Evolutionary conservation across 2,113 vertebrate genomes (phyloP).

Genomic region (Pagrus major): DNA sequence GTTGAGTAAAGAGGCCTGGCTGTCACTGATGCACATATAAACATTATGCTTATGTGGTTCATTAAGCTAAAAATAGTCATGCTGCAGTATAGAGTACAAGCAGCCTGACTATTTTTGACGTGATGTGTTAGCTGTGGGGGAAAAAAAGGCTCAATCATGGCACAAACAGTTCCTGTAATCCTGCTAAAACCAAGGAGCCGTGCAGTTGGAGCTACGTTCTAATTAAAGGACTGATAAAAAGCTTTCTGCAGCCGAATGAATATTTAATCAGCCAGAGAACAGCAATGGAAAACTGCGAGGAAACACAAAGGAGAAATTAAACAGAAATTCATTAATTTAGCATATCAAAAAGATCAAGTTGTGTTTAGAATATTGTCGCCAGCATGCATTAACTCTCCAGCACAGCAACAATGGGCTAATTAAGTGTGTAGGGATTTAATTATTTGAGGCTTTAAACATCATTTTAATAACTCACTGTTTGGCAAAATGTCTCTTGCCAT

Average conservation of each 20-base stretch:
- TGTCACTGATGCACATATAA: slow-evolving; percentile 45
- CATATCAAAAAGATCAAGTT: slow-evolving; percentile 62
- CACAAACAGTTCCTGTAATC: slow-evolving; percentile 60
- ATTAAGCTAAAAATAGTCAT: slow-evolving; percentile 64
- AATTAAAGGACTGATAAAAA: slow-evolving; percentile 78
- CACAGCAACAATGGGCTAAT: slow-evolving; percentile 50
- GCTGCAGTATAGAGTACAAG: no score
- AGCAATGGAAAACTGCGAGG: slow-evolving; percentile 36
- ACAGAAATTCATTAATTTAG: slow-evolving; percentile 57
- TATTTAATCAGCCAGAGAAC: slow-evolving; percentile 74
- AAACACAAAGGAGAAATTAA: slow-evolving; percentile 69
- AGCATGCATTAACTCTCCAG: slow-evolving; percentile 34
- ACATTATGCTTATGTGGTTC: slow-evolving; percentile 44
- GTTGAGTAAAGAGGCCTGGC: slow-evolving; percentile 38
- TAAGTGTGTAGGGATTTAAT: slow-evolving; percentile 47
- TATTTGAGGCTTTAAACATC: slow-evolving; percentile 28
- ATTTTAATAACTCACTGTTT: slow-evolving; percentile 26
- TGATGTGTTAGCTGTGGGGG: slow-evolving; percentile 20
- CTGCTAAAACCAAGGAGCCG: slow-evolving; percentile 41
- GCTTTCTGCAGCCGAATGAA: slow-evolving; percentile 66
- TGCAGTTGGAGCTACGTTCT: slow-evolving; percentile 50
- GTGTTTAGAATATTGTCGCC: slow-evolving; percentile 36
- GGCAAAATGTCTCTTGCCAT: background rate
- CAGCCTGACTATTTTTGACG: no score
- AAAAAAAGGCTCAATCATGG: slow-evolving; percentile 22